Evolutionary conservation across 1,140 invertebrate genomes (phyloP).

Genomic region (Papilio machaon): DNA sequence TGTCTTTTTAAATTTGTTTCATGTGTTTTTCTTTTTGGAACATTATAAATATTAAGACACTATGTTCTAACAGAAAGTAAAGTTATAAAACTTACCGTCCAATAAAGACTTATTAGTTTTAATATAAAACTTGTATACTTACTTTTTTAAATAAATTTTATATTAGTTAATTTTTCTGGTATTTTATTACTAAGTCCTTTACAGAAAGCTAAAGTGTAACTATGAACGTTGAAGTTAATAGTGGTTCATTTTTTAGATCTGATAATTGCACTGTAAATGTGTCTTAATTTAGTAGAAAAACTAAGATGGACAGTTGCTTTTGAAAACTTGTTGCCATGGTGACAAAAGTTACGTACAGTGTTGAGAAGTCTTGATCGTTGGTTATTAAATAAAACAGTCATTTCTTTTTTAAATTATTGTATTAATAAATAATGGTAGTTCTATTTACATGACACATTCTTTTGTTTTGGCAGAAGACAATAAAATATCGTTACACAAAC

Average conservation of each 20-base stretch:
- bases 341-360: too few species aligned
- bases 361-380: too few species aligned
- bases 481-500: slow-evolving; percentile 77
- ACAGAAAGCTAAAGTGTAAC: background rate
- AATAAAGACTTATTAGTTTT: slow-evolving; percentile 12
- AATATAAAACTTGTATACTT: background rate
- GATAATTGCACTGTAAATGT: too few species aligned
- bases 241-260: too few species aligned
- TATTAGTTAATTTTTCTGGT: background rate
- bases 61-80: too few species aligned
- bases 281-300: too few species aligned
- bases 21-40: background rate
- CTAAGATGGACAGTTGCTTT: too few species aligned
- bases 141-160: slow-evolving; percentile 7
- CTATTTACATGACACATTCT: slow-evolving; percentile 82
- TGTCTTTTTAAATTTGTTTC: background rate
- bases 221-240: too few species aligned
- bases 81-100: background rate
- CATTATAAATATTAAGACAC: background rate
- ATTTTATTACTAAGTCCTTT: background rate
- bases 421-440: slow-evolving; percentile 83
- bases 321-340: too few species aligned
- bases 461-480: slow-evolving; percentile 81
- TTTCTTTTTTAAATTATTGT: slow-evolving; percentile 80
- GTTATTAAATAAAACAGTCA: slow-evolving; percentile 63